phyloP scores from a whole-genome alignment of 2,113 vertebrate species.

The Steatornis caripensis region DNA sequence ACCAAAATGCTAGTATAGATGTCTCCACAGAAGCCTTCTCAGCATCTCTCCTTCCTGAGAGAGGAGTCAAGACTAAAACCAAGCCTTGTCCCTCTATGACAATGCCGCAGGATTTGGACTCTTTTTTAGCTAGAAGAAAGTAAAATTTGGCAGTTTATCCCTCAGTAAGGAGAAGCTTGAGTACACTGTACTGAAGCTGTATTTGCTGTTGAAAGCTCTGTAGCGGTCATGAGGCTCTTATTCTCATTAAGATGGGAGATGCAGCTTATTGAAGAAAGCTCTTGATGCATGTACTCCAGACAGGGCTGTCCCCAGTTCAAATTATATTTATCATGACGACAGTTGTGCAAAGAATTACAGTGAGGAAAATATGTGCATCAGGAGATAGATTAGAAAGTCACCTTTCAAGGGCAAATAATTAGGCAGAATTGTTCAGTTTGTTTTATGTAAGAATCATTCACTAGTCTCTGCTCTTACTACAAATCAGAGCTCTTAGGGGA shows the following conservation, averaged over 20 bases:
- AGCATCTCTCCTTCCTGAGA: neutral
- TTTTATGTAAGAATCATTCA: neutral
- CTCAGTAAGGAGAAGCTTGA: neutral
- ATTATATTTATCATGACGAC: slow-evolving; percentile 33
- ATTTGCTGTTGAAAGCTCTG: neutral
- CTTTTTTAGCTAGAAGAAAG: neutral
- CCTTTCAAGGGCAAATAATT: slow-evolving; percentile 40
- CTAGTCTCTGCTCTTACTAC: neutral
- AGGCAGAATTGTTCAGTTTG: neutral
- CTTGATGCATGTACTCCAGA: slow-evolving; percentile 2
- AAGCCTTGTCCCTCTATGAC: neutral
- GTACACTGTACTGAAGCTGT: neutral
- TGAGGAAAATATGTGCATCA: neutral
- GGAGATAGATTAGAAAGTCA: slow-evolving; percentile 3
- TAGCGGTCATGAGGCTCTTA: slow-evolving; percentile 9
- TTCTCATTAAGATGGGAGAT: slow-evolving; percentile 8
- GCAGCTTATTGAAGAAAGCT: slow-evolving; percentile 13
- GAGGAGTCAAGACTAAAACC: neutral
- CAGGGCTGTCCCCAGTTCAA: slow-evolving; percentile 37
- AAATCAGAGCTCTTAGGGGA: neutral
- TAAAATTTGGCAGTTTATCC: neutral
- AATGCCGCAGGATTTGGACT: neutral
- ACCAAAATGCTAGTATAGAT: neutral
- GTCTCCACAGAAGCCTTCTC: neutral
- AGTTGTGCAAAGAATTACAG: slow-evolving; percentile 34